Base-by-base conservation (phyloP, 1,140 invertebrate species). In the Artemia franciscana region DNA sequence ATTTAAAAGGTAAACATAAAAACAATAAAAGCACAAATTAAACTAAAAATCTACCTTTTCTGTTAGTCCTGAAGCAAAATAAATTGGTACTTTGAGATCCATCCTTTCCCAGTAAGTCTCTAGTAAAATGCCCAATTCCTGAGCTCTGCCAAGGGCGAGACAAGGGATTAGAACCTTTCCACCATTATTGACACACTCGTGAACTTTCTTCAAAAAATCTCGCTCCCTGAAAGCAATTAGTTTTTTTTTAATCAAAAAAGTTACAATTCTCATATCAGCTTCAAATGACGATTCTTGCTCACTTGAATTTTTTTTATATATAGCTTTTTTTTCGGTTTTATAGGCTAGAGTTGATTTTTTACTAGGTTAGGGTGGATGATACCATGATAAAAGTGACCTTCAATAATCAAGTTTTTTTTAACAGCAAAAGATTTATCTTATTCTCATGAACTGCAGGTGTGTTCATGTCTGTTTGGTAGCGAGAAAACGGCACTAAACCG, bases 51-150 rank as follows among this genome's bases (percentile, higher is more conserved):
- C 64, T 60, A 75, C 76, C 68, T 96, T 97, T 75, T 98, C 93
- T 5, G 93, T 97, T 9, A 99, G 77, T 26, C 96, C 96, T 21
- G 92, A 78, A 2, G 94, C 94, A 80, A 99, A 99, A 74, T 96
- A 99, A 57, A 99, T 93, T 0, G 96, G 96, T 60, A 88, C 90
- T 76, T 93, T 94, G 4, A 96, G 75, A 78, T 95, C 94, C 89
- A 96, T 94, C 69, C 91, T 77, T 68, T 96, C 91, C 92, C 92
- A 96, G 72, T 96, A 96, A 1, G 91, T 94, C 77, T 98, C 94
- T 21, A 99, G 73, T 59, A 99, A 75, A 74, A 99, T 99, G 74
- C 96, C 99, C 12, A 99, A 75, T 74, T 99, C 96, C 76, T 99
- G 96, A 5, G 94, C 96, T 70, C 96, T 74, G 0, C 96, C 96